Evolutionary conservation across 2,888 invertebrate genomes (phyloP), one percentile per base, ranked within the genome.

Genomic region (Leucoptera coffeella): DNA sequence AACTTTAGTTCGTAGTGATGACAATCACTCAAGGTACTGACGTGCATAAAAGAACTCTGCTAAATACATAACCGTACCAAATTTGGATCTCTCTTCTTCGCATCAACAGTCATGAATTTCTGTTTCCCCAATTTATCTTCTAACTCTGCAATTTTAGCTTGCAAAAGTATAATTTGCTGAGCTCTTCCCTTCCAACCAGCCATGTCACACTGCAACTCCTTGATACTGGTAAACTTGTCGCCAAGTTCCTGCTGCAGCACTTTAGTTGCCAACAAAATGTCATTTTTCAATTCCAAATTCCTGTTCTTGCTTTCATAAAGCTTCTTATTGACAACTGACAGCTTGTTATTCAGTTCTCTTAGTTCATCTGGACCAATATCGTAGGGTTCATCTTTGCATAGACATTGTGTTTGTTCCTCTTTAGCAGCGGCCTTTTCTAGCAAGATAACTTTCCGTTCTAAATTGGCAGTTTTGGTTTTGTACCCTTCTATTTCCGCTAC

Each of bases 111-210:
- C 8, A 41, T 28, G 24, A 53, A 44, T 27, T 55, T 60, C 13
- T 49, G 50, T 37, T 60, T 67, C 2, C 49, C 50, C 9, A 83
- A 38, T 42, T 80, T 84, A 12, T 74, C 74, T 39, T 79, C 80
- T 0, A 86, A 46, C 26, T 86, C 84, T 4, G 49, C 50, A 25
- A 85, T 57, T 56, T 80, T 84, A 27, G 77, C 75, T 43, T 84
- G 84, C 25, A 88, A 50, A 9, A 77, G 53, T 1, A 78, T 48
- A 31, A 88, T 85, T 42, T 85, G 82, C 41, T 87, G 85, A 2
- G 86, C 82, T 34, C 87, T 69, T 1, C 88, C 87, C 35, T 84
- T 78, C 86, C 87, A 88, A 8, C 75, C 77, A 22, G 73, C 64
- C 26, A 74, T 54, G 31, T 73, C 67, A 36, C 71, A 71, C 25